These are phyloP conservation scores for Callimorpha dominula DNA, from an alignment of 2,888 invertebrate species.

Conservation along the genomic window DNA sequence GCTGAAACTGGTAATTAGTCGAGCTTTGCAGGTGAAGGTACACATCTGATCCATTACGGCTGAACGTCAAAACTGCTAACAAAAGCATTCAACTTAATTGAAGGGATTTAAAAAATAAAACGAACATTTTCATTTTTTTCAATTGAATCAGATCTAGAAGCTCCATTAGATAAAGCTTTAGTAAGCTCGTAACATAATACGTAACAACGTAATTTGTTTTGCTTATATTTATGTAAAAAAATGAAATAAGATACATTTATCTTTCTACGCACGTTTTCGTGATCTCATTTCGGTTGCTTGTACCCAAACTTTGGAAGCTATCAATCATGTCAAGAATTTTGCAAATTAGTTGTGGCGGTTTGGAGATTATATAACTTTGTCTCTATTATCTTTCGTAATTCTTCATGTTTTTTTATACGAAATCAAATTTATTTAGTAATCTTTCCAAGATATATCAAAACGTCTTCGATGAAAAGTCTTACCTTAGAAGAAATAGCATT, in stretches of 20 bases:
- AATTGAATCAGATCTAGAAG: neutral
- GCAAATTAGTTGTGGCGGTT: conserved; percentile 39
- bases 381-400: conserved; percentile 41
- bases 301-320: conserved; percentile 42
- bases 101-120: neutral
- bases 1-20: neutral
- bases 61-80: neutral
- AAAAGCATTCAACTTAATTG: conserved; percentile 3
- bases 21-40: neutral
- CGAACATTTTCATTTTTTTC: too few species aligned
- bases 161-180: neutral
- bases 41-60: neutral
- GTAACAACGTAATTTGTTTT: conserved; percentile 6
- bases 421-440: conserved; percentile 16
- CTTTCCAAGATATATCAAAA: neutral
- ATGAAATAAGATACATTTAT: conserved; percentile 12
- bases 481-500: neutral
- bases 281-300: conserved; percentile 36
- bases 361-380: conserved; percentile 47
- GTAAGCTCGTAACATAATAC: neutral
- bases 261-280: conserved; percentile 34
- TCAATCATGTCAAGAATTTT: conserved; percentile 52
- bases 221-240: conserved; percentile 8
- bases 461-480: neutral
- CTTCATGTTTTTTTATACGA: conserved; percentile 43